phyloP scores from a whole-genome alignment of 2,113 vertebrate species.

The Prolemur simus region DNA sequence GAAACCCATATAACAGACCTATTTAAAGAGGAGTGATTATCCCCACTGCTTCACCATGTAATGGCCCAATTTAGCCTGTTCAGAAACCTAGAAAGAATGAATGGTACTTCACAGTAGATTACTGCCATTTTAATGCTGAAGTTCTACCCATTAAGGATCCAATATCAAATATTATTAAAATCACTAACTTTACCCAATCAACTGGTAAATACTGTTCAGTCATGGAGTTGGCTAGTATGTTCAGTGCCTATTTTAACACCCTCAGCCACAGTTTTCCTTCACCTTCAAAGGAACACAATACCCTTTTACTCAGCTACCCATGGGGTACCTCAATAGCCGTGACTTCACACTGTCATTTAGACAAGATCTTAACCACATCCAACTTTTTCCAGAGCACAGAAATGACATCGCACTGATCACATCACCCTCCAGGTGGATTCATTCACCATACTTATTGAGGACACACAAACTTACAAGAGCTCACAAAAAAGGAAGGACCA shows the following conservation, averaged over 20 bases:
- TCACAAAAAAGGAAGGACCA: not conserved
- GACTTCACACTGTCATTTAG: not conserved
- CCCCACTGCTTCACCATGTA: not conserved
- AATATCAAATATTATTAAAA: not conserved
- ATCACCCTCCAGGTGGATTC: not conserved
- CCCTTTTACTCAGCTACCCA: not conserved
- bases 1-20: not conserved
- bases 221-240: not conserved
- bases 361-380: not conserved
- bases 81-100: slow-evolving; percentile 35
- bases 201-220: not conserved
- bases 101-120: not conserved
- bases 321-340: not conserved
- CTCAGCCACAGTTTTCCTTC: not conserved
- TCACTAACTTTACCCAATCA: not conserved
- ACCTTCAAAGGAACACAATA: not conserved
- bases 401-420: not conserved
- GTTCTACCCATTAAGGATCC: not conserved
- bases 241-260: not conserved
- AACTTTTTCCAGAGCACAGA: not conserved
- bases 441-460: not conserved
- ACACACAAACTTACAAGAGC: not conserved
- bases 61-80: slow-evolving; percentile 4
- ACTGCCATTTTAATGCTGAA: not conserved
- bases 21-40: slow-evolving; percentile 48